phyloP scores from a whole-genome alignment of 2,888 invertebrate species.

The Volucella zonaria region DNA sequence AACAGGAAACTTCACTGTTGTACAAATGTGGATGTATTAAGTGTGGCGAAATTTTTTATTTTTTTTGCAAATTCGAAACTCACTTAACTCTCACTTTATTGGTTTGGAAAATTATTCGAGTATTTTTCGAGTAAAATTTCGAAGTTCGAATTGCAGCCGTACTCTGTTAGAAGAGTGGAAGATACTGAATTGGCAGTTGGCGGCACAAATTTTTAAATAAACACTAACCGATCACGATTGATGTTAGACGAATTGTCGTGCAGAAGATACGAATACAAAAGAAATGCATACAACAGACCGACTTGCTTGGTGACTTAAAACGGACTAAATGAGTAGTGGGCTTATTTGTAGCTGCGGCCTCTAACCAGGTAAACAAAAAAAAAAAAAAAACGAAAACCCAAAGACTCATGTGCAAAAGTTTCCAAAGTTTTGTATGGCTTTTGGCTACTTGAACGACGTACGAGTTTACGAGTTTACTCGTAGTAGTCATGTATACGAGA shows the following conservation, averaged over 20 bases:
- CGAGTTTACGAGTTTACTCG: neutral
- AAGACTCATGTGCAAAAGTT: conserved; percentile 70
- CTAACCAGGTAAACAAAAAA: conserved; percentile 60
- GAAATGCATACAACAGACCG: conserved; percentile 52
- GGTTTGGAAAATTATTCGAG: conserved; percentile 47
- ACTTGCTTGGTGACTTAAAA: conserved; percentile 72
- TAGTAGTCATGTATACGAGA: neutral
- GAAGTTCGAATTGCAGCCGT: neutral
- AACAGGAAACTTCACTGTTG: conserved; percentile 44
- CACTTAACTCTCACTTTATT: conserved; percentile 70
- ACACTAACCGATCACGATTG: conserved; percentile 38
- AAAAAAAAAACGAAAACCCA: conserved; percentile 28
- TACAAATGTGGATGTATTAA: too few species aligned
- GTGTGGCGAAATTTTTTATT: conserved; percentile 54
- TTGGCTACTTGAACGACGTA: conserved; percentile 60
- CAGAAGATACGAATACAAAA: conserved; percentile 16
- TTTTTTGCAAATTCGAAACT: conserved; percentile 25
- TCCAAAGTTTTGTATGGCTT: conserved; percentile 71
- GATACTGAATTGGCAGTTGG: conserved; percentile 4
- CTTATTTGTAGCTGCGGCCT: conserved; percentile 66
- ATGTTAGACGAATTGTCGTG: conserved; percentile 30
- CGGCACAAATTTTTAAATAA: conserved; percentile 53
- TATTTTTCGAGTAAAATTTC: conserved; percentile 31
- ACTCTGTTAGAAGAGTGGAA: too few species aligned
- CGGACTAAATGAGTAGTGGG: conserved; percentile 70